Conservation (phyloP, 2,113 vertebrate genomes). For the Callorhinus ursinus region DNA sequence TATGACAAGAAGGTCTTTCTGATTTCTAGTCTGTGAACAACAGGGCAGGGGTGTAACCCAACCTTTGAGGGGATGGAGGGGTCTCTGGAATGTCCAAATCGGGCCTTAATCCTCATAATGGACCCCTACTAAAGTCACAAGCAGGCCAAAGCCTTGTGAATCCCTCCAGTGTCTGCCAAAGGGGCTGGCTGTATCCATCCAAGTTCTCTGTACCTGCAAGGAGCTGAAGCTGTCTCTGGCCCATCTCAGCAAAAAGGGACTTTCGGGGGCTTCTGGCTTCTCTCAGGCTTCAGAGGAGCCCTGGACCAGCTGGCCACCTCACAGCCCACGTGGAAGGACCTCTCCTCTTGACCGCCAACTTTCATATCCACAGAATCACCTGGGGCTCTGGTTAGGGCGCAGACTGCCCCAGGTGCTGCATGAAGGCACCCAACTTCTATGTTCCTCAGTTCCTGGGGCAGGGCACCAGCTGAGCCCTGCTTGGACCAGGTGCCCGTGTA, state of each 20-base stretch:
- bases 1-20: not conserved
- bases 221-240: not conserved
- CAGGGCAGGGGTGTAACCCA: not conserved
- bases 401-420: not conserved
- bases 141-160: not conserved
- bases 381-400: not conserved
- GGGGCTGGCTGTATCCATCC: not conserved
- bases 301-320: not conserved
- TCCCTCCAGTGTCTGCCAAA: not conserved
- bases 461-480: not conserved
- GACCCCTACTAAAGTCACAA: not conserved
- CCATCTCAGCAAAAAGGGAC: not conserved
- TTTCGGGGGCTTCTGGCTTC: not conserved
- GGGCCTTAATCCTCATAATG: no score
- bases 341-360: not conserved
- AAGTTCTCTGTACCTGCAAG: not conserved
- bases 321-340: fast-evolving
- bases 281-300: not conserved
- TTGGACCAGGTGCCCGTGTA: not conserved
- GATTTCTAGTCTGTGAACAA: not conserved
- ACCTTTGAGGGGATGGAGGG: not conserved
- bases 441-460: not conserved
- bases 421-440: not conserved
- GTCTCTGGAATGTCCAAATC: not conserved
- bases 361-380: not conserved